Evolutionary conservation across 2,797 vertebrate species (phyloP).

Genomic region (Halcyon chelicuti): DNA sequence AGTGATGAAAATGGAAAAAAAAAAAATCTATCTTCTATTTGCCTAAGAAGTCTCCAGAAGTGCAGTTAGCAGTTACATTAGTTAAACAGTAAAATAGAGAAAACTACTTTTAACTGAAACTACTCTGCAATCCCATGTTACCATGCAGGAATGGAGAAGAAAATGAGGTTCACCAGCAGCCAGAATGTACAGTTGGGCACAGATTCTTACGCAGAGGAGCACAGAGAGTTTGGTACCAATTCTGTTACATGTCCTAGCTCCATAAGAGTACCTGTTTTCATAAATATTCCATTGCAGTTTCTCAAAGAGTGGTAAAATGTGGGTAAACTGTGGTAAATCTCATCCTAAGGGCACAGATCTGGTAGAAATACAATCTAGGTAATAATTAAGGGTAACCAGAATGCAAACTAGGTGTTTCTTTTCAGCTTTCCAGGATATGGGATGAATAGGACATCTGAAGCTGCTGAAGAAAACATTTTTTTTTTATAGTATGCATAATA

Average conservation of each 20-base stretch:
- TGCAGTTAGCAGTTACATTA: background rate
- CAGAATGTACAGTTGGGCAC: background rate
- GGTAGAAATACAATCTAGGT: background rate
- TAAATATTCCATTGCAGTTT: background rate
- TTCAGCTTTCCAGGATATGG: background rate
- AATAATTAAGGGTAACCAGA: background rate
- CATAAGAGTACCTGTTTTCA: background rate
- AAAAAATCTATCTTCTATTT: background rate
- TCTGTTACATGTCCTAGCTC: background rate
- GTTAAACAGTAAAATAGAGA: background rate
- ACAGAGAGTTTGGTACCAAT: background rate
- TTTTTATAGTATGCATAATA: background rate
- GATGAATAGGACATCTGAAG: background rate
- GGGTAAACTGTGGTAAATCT: background rate
- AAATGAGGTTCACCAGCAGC: accelerated
- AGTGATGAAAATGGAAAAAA: background rate
- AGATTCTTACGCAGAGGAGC: background rate
- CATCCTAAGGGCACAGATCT: background rate
- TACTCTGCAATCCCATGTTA: background rate
- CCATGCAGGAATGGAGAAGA: background rate
- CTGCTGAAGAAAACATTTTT: background rate
- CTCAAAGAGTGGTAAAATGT: background rate
- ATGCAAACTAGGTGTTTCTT: background rate
- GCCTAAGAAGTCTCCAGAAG: background rate
- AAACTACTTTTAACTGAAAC: background rate